phyloP scores from a whole-genome alignment of 2,888 invertebrate species.

The Polia nebulosa region DNA sequence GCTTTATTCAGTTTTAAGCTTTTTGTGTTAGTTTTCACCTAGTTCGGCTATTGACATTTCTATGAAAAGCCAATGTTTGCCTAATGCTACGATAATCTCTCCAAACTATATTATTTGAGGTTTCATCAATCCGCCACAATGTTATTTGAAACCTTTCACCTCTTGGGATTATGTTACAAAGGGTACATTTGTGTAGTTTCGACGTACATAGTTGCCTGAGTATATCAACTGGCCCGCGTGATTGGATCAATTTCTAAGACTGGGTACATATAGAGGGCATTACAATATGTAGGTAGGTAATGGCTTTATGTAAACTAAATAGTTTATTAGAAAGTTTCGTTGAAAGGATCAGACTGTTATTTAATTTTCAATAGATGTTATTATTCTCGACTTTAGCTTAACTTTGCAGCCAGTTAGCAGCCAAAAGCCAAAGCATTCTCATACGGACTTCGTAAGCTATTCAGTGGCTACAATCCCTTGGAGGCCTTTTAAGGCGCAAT shows the following conservation, averaged over 20 bases:
- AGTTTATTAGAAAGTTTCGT: constrained; percentile 19
- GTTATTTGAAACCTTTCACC: constrained; percentile 62
- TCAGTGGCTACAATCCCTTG: neutral
- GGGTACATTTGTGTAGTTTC: constrained; percentile 55
- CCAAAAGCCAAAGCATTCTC: no score
- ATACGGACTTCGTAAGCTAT: no score
- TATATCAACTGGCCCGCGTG: constrained; percentile 57
- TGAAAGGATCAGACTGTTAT: constrained; percentile 5
- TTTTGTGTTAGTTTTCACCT: neutral
- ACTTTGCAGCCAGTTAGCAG: no score
- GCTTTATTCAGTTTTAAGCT: neutral
- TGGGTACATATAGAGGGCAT: constrained; percentile 27
- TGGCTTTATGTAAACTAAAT: constrained; percentile 22
- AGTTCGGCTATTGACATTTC: constrained; percentile 27
- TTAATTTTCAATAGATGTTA: neutral
- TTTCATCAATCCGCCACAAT: constrained; percentile 52
- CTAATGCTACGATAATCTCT: constrained; percentile 64
- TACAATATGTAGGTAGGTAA: constrained; percentile 16
- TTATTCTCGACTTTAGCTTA: neutral
- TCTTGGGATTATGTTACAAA: constrained; percentile 60
- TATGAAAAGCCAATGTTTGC: constrained; percentile 51
- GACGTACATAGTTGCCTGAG: constrained; percentile 4
- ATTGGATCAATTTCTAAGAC: constrained; percentile 61
- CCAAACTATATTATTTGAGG: constrained; percentile 46
- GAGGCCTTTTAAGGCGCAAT: no score